These are phyloP conservation scores for Exaiptasia diaphana DNA, from an alignment of 64 coral and sea anemone species.

Conservation along the genomic window DNA sequence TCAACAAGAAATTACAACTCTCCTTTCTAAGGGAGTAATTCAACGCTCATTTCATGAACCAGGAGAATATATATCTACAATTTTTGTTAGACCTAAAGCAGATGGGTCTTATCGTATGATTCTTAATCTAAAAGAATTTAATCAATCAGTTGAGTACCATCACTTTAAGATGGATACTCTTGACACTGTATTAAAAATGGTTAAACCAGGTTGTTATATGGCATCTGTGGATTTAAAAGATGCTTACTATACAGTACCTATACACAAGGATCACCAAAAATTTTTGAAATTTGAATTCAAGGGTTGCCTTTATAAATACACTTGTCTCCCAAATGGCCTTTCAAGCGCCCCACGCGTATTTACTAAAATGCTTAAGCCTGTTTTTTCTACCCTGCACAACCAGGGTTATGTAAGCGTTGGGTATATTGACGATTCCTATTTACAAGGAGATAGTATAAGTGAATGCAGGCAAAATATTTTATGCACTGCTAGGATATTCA, in stretches of 20 bases:
- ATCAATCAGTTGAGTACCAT: conserved; percentile 32
- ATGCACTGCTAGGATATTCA: conserved; percentile 21
- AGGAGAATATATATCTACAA: conserved; percentile 30
- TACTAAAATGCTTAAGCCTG: conserved; percentile 47
- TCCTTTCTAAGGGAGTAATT: conserved; percentile 28
- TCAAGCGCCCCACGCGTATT: conserved; percentile 27
- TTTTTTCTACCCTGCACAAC: conserved; percentile 54
- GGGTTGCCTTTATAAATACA: conserved; percentile 32
- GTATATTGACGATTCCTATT: conserved; percentile 60
- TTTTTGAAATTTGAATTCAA: conserved; percentile 20
- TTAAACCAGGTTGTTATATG: conserved; percentile 41
- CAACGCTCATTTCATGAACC: background rate
- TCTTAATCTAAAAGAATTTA: conserved; percentile 47
- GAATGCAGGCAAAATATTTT: conserved; percentile 52
- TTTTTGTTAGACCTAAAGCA: conserved; percentile 25
- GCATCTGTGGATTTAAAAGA: no score
- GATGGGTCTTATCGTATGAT: conserved; percentile 54
- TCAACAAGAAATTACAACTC: conserved; percentile 39
- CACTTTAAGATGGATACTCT: conserved; percentile 55
- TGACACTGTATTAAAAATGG: conserved; percentile 38
- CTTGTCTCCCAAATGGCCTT: conserved; percentile 5
- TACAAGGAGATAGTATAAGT: conserved; percentile 36
- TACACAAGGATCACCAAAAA: conserved; percentile 31
- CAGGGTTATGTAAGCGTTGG: conserved; percentile 21
- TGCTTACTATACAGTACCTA: conserved; percentile 21